Base-by-base conservation (phyloP, 2,797 vertebrate genomes). In the Tapirus indicus region DNA sequence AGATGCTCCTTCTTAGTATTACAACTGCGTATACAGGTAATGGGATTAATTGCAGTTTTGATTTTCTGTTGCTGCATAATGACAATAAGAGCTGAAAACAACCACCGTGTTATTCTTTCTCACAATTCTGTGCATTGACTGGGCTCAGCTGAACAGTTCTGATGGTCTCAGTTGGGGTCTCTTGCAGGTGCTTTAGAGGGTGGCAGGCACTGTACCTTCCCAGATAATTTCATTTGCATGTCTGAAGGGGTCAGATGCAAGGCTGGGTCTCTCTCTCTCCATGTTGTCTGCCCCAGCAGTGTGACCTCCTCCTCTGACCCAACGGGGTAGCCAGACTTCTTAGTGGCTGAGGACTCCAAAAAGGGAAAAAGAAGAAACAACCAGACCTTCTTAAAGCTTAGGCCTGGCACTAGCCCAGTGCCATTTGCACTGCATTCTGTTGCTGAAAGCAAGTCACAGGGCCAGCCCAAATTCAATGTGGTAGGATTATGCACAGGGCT, bases 11-110 rank as follows among this genome's bases (percentile, higher is more conserved):
- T 54, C 99, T 99, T 62, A 99, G 99, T 74, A 0, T 99, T 27
- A 99, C 99, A 38, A 99, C 99, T 25, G 99, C 99, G 11, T 99
- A 99, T 97, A 99, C 99, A 99, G 99, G 99, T 99, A 98, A 98
- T 68, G 85, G 41, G 86, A 10, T 16, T n/a, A 0, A 23, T n/a
- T 29, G 3, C 6, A 0, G 23, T 6, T 20, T 12, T 23, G 38
- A 4, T 79, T 62, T 74, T 58, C 52, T n/a, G 0, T 32, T 21
- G n/a, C n/a, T 87, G 49, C 11, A 0, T 86, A 5, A 0, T 38
- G 38, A 47, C 10, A 4, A 0, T 16, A 21, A 86, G 72, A 47
- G 12, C n/a, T 16, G 0, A 32, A 58, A 38, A 58, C 35, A 35
- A 0, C 56, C 25, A 4, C 75, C 3, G 0, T 0, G 1, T 35